Base-by-base conservation (phyloP, 2,113 vertebrate genomes). In the Pandion haliaetus region DNA sequence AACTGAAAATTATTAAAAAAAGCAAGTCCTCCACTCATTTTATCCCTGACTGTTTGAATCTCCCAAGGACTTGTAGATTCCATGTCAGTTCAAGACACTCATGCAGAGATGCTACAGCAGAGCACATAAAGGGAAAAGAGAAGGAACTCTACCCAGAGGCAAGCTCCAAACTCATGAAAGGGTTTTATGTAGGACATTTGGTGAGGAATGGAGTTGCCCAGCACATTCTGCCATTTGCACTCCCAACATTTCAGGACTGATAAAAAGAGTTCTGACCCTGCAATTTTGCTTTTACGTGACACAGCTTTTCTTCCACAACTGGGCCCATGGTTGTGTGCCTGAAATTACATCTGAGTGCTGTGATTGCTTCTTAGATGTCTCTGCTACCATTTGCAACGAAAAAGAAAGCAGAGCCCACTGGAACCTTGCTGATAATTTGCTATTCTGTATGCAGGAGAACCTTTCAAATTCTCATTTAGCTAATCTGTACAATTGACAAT, bases 401-500 rank as follows among this genome's bases (percentile, higher is more conserved):
- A 58, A 82, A 77, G 70, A 50, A 38, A 47, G 38, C 20, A 28
- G 32, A 73, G n/a, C 31, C 63, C 31, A 18, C 26, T 88, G 77
- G 65, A 86, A 84, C 38, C 31, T 69, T 63, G 69, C 38, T 89
- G 80, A 74, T 93, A 45, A 82, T 84, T 92, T 84, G 47, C 61
- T 78, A 14, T 95, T 98, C 87, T 94, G 86, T 34, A 49, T 88
- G 73, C 80, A 91, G 83, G 81, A 91, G 63, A 96, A 90, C 61
- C 90, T 61, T 66, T 90, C 67, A 97, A 82, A 97, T 95, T 95
- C 88, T 97, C 57, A 54, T 97, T 96, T 97, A 8, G 10, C 55
- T 97, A 85, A 91, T 96, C 79, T 93, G 17, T 82, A 88, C 62
- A 73, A 89, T 85, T 89, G 94, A 77, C 95, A 97, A 88, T 97